Evolutionary conservation across 2,888 invertebrate genomes (phyloP).

Genomic region (Heliconius ismenius): DNA sequence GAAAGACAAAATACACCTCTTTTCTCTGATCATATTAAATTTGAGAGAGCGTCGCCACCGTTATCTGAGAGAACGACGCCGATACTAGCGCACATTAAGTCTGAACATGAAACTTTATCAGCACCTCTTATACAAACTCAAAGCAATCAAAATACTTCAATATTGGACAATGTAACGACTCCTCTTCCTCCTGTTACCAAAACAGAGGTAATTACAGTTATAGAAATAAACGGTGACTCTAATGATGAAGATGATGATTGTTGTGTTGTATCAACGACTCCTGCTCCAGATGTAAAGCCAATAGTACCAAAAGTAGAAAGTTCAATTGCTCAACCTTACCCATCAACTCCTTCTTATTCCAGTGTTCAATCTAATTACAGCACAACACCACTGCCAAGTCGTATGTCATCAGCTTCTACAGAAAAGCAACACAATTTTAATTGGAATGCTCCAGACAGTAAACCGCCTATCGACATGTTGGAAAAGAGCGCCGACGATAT

Average conservation of each 20-base stretch:
- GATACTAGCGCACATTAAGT: constrained; percentile 63
- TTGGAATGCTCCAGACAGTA: constrained; percentile 77
- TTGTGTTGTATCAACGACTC: constrained; percentile 75
- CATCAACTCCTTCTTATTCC: constrained; percentile 55
- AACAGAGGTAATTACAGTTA: constrained; percentile 68
- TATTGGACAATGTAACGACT: constrained; percentile 42
- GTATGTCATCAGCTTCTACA: constrained; percentile 53
- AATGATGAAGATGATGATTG: constrained; percentile 78
- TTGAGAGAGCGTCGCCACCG: constrained; percentile 67
- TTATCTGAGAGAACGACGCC: constrained; percentile 56
- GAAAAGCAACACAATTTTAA: constrained; percentile 76
- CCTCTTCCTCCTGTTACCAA: constrained; percentile 66
- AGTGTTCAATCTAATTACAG: constrained; percentile 48
- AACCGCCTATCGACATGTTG: constrained; percentile 69
- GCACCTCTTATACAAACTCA: constrained; percentile 45
- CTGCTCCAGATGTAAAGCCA: constrained; percentile 72
- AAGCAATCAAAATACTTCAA: constrained; percentile 41
- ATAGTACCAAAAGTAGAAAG: constrained; percentile 68
- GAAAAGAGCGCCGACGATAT: constrained; percentile 78
- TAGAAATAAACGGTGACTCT: constrained; percentile 77
- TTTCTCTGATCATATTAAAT: constrained; percentile 67
- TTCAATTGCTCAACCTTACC: constrained; percentile 54
- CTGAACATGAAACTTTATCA: constrained; percentile 58
- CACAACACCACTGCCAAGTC: constrained; percentile 47
- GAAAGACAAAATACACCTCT: constrained; percentile 57